A percentile compares a stretch with the other conserved stretches of the same genome.
These are phyloP conservation scores for Euplexia lucipara DNA, from an alignment of 2,888 invertebrate species.

Conservation along the genomic window DNA sequence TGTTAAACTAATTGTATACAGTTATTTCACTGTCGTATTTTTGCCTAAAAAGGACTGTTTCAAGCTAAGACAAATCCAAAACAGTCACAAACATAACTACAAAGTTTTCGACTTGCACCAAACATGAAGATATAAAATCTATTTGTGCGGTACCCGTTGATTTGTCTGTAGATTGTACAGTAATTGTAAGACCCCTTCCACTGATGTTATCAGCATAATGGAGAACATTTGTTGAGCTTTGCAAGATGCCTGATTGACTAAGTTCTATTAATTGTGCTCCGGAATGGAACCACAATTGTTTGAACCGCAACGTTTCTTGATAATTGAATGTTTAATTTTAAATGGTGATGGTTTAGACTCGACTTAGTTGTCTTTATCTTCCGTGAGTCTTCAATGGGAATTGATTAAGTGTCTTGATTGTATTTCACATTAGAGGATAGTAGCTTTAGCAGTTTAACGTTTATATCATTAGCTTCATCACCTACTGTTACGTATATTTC, in stretches of 20 bases:
- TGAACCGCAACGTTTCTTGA: slow-evolving; percentile 55
- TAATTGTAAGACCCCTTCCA: slow-evolving; percentile 73
- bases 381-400: slow-evolving; percentile 24
- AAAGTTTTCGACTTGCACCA: slow-evolving; percentile 61
- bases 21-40: too few relatives aligned
- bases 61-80: background rate
- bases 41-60: background rate
- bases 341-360: slow-evolving; percentile 57
- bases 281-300: slow-evolving; percentile 46
- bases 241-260: slow-evolving; percentile 75
- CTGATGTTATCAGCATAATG: slow-evolving; percentile 80
- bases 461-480: background rate
- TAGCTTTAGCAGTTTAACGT: slow-evolving; percentile 12
- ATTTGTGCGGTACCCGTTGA: slow-evolving; percentile 83
- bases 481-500: background rate
- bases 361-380: slow-evolving; percentile 46
- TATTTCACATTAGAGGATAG: slow-evolving; percentile 2
- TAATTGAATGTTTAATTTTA: slow-evolving; percentile 68
- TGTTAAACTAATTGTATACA: too few relatives aligned
- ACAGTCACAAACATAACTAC: background rate
- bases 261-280: slow-evolving; percentile 72
- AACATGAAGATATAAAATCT: slow-evolving; percentile 80
- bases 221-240: slow-evolving; percentile 72
- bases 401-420: slow-evolving; percentile 53
- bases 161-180: slow-evolving; percentile 78